Conservation (phyloP, 2,797 vertebrate genomes). For the Yasuhikotakia modesta region DNA sequence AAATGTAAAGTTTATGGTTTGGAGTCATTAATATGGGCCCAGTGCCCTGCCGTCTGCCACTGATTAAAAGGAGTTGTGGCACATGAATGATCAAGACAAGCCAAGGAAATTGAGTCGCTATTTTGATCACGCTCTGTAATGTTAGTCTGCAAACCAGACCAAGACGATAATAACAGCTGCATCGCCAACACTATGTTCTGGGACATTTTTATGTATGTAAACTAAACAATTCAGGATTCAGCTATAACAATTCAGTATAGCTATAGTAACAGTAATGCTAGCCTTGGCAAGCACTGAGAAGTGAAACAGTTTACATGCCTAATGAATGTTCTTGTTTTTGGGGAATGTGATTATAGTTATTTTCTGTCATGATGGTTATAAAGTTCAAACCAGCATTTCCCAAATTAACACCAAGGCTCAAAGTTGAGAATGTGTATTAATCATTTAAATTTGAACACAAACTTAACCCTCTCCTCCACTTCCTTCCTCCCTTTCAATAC, state of each 20-base stretch:
- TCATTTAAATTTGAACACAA: neutral
- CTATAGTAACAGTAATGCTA: too few relatives aligned
- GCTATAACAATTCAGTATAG: too few relatives aligned
- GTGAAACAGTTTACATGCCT: too few relatives aligned
- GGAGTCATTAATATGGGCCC: conserved; percentile 63
- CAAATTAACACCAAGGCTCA: neutral
- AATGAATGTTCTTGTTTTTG: too few relatives aligned
- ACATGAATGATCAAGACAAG: conserved; percentile 41
- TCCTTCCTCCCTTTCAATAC: conserved; percentile 38
- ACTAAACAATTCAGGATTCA: too few relatives aligned
- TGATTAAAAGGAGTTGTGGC: conserved; percentile 52
- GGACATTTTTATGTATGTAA: too few relatives aligned
- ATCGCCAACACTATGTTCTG: conserved; percentile 17
- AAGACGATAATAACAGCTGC: conserved; percentile 31
- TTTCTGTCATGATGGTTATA: too few relatives aligned
- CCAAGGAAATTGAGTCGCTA: conserved; percentile 18
- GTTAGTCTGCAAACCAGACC: conserved; percentile 28
- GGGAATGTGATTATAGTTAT: too few relatives aligned
- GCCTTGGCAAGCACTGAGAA: too few relatives aligned
- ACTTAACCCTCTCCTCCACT: neutral
- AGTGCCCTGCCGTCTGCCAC: conserved; percentile 42
- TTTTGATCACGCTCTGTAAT: conserved; percentile 27
- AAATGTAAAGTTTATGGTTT: conserved; percentile 75
- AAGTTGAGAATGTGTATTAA: neutral
- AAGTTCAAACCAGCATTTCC: conserved; percentile 9